Evolutionary conservation across 2,888 invertebrate genomes (phyloP).

Genomic region (Congeria kusceri): DNA sequence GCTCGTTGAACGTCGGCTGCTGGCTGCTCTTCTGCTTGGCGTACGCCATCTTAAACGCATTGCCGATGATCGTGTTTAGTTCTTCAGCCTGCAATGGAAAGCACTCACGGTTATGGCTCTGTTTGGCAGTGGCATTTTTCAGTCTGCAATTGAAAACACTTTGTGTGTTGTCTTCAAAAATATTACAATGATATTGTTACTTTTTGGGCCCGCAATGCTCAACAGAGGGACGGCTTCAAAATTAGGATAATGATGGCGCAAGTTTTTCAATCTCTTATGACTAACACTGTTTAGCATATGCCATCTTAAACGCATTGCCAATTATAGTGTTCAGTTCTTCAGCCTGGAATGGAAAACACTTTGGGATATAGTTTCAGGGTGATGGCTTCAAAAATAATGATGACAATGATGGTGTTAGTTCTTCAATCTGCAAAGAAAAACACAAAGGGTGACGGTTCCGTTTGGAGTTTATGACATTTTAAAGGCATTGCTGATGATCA

Average conservation of each 20-base stretch:
- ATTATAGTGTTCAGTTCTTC: constrained; percentile 94
- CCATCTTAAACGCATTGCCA: constrained; percentile 96
- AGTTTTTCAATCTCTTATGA: too few relatives aligned
- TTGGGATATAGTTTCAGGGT: too few relatives aligned
- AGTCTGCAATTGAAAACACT: too few relatives aligned
- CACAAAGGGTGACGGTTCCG: constrained; percentile 58
- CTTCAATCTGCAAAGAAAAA: constrained; percentile 90
- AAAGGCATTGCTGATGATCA: constrained; percentile 95
- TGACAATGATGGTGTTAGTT: constrained; percentile 94
- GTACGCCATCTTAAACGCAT: constrained; percentile 97
- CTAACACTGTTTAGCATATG: constrained; percentile 93
- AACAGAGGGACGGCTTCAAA: too few relatives aligned
- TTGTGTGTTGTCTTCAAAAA: too few relatives aligned
- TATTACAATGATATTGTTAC: too few relatives aligned
- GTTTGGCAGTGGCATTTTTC: too few relatives aligned
- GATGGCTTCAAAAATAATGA: too few relatives aligned
- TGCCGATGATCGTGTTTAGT: constrained; percentile 93
- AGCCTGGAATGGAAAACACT: constrained; percentile 88
- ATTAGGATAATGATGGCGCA: too few relatives aligned
- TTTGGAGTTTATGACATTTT: constrained; percentile 96
- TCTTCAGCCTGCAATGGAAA: constrained; percentile 91
- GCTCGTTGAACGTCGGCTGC: constrained; percentile 84
- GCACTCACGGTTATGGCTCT: too few relatives aligned
- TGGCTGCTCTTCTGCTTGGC: constrained; percentile 88
- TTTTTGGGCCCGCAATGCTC: too few relatives aligned